Percentiles rank a stretch among this genome's conserved stretches.
Evolutionary conservation across 1,140 invertebrate genomes (phyloP).

Genomic region (Penaeus indicus): DNA sequence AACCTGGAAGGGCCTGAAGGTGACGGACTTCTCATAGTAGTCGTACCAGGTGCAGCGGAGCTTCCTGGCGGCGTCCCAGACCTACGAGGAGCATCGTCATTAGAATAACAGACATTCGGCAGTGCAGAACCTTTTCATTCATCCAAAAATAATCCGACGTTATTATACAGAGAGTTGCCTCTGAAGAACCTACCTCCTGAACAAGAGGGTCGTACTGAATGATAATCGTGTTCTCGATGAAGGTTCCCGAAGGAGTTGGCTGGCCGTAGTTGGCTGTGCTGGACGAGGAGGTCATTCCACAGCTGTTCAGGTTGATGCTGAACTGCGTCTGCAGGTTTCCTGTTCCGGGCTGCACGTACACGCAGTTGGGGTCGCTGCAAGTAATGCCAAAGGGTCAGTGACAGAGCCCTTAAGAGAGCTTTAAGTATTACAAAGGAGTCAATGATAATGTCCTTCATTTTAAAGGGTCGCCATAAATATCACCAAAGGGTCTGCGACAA

Average conservation of each 20-base stretch:
- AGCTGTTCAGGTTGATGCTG: constrained; percentile 67
- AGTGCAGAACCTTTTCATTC: neutral
- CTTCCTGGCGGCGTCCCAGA: constrained; percentile 80
- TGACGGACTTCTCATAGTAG: constrained; percentile 94
- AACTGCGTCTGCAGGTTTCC: constrained; percentile 87
- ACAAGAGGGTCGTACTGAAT: constrained; percentile 95
- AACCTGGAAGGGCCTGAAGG: constrained; percentile 89
- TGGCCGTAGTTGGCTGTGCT: constrained; percentile 77
- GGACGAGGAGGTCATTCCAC: constrained; percentile 66
- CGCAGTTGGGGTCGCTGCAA: constrained; percentile 76
- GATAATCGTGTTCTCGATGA: constrained; percentile 95
- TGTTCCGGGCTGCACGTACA: constrained; percentile 89
- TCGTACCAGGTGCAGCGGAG: constrained; percentile 94
- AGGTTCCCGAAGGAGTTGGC: constrained; percentile 88
- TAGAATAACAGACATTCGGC: neutral
- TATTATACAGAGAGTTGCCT: constrained; percentile 74
- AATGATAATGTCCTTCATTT: too few relatives aligned
- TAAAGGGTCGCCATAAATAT: too few relatives aligned
- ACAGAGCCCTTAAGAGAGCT: too few relatives aligned
- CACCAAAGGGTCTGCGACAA: too few relatives aligned
- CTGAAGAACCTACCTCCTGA: constrained; percentile 82
- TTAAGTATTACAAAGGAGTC: too few relatives aligned
- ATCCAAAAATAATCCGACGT: constrained; percentile 89
- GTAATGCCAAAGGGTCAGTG: too few relatives aligned
- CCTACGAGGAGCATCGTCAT: constrained; percentile 66